Evolutionary conservation across 2,797 vertebrate species (phyloP).

Genomic region (Mormyrus hasselquistii): DNA sequence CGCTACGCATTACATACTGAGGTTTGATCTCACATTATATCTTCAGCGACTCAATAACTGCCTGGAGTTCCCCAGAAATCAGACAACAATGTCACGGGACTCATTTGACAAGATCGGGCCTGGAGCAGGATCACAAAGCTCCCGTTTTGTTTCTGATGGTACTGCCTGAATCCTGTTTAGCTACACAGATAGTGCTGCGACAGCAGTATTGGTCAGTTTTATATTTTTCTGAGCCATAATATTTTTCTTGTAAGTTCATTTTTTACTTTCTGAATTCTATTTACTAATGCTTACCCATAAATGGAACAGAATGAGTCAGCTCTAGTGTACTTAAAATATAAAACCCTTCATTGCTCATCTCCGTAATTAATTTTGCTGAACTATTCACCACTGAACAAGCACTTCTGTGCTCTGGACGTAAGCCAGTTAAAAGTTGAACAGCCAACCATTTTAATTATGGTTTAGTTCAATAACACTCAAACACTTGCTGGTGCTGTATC

Average conservation of each 20-base stretch:
- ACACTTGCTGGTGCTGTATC: not conserved
- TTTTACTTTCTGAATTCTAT: slow-evolving; percentile 7
- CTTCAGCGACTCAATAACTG: not conserved
- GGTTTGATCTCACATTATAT: slow-evolving; percentile 6
- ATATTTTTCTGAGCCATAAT: not conserved
- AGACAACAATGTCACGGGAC: not conserved
- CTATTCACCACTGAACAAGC: slow-evolving; percentile 3
- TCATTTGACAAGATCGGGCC: not conserved
- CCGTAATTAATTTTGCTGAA: slow-evolving; percentile 22
- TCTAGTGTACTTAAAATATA: slow-evolving; percentile 6
- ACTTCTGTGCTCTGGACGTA: slow-evolving; percentile 7
- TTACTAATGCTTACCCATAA: not conserved
- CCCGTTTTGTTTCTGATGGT: not conserved
- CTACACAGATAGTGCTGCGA: not conserved
- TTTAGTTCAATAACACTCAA: slow-evolving; percentile 3
- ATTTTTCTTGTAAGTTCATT: not conserved
- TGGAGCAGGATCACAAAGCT: not conserved
- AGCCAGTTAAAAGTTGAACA: slow-evolving; percentile 2
- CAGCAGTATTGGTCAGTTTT: not conserved
- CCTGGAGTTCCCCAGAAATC: slow-evolving; percentile 1
- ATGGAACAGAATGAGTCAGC: slow-evolving; percentile 8
- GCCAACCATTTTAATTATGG: slow-evolving; percentile 6
- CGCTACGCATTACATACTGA: not conserved
- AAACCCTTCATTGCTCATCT: slow-evolving; percentile 16
- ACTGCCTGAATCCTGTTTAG: not conserved